Evolutionary conservation across 2,797 vertebrate species (phyloP), one percentile per base, ranked within the genome.

Genomic region (Eulemur albifrons): DNA sequence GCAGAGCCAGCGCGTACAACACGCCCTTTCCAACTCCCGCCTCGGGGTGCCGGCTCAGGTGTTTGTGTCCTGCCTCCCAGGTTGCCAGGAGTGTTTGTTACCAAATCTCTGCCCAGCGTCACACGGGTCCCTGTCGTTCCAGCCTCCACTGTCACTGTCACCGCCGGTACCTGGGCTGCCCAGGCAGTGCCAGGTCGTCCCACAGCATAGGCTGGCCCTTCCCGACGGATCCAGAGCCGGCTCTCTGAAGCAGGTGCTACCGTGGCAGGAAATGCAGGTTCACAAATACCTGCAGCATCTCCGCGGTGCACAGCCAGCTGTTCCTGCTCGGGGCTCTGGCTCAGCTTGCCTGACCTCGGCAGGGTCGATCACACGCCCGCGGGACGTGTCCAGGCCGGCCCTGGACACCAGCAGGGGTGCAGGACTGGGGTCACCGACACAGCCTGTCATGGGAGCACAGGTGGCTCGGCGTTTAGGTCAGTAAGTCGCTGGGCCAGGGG

Each of bases 241-340:
- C 1, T 15, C 20, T 15, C 7, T 52, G 63, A 18, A 40, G 52
- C 2, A 59, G 21, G 25, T 2, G 11, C 14, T 4, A 14, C n/a
- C 5, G 0, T 17, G 4, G 35, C n/a, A 43, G 67, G n/a, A 17
- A 25, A 48, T 1, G 0, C 1, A 38, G 7, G 32, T 6, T 13
- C 3, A 8, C 52, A 25, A 17, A 13, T 1, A 6, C 3, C 81
- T 52, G 30, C 4, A 14, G 4, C 7, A 5, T 21, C 5, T 6
- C 38, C 2, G 0, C 0, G 23, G 50, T 0, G 0, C 0, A 13
- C 5, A 0, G 48, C 3, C 0, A 17, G 5, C 30, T 35, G 27
- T 3, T 4, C 10, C 27, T 10, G 35, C 8, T 13, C 38, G 0
- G 0, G 8, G 7, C 18, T 14, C 14, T 4, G 82, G 38, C 40